Percentiles rank a stretch among this genome's conserved stretches.
Evolutionary conservation across 2,888 invertebrate genomes (phyloP).

Genomic region (Parochlus steinenii): DNA sequence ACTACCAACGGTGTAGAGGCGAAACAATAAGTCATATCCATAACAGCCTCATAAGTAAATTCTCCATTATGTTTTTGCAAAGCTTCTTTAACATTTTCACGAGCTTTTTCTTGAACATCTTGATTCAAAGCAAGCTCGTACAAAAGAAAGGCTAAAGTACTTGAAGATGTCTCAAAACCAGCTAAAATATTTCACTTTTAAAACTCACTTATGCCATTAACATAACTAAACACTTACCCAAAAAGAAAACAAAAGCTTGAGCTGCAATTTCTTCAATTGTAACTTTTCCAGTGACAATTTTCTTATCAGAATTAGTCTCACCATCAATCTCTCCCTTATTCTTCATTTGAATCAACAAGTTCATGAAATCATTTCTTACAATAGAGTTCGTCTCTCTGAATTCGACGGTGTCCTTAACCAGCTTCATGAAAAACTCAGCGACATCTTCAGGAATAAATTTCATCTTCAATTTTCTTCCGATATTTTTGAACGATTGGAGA

Average conservation of each 20-base stretch:
- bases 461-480: neutral
- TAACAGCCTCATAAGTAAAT: slow-evolving; percentile 5
- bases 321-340: slow-evolving; percentile 25
- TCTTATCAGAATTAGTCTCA: slow-evolving; percentile 2
- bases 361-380: slow-evolving; percentile 36
- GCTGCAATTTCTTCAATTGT: slow-evolving; percentile 29
- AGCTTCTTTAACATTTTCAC: slow-evolving; percentile 5
- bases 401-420: slow-evolving; percentile 31
- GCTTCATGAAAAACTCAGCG: slow-evolving; percentile 28
- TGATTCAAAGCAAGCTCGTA: too few relatives aligned
- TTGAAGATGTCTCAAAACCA: slow-evolving; percentile 32
- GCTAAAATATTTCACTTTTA: too few relatives aligned
- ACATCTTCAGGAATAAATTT: neutral
- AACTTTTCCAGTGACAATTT: slow-evolving; percentile 17
- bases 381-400: slow-evolving; percentile 27
- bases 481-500: slow-evolving; percentile 3
- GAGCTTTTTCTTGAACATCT: too few relatives aligned
- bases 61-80: neutral
- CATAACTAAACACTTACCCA: too few relatives aligned
- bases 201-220: neutral
- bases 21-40: slow-evolving; percentile 11
- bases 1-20: too few relatives aligned
- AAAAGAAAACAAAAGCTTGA: slow-evolving; percentile 33
- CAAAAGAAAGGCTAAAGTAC: too few relatives aligned
- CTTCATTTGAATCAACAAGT: slow-evolving; percentile 35